phyloP scores from a whole-genome alignment of 2,113 vertebrate genomes.

The Labeo rohita region DNA sequence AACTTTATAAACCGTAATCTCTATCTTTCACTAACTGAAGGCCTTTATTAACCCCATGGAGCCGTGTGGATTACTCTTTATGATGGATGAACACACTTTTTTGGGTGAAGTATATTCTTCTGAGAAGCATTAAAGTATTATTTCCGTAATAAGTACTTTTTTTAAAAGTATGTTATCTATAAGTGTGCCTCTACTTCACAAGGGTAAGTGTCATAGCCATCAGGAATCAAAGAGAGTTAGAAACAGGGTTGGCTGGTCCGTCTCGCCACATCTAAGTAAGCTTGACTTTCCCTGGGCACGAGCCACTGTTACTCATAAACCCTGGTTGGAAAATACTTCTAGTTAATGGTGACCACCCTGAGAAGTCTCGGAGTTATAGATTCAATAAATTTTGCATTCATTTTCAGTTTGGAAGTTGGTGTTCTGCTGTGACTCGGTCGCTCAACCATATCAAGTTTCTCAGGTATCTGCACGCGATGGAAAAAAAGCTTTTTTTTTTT shows the following conservation, averaged over 20 bases:
- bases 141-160: not conserved
- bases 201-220: constrained; percentile 13
- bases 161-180: not conserved
- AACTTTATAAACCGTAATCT: no score
- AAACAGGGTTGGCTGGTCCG: not conserved
- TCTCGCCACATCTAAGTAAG: constrained; percentile 35
- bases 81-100: no score
- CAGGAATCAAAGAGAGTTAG: constrained; percentile 12
- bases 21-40: no score
- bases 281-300: not conserved
- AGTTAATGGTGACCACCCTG: constrained; percentile 44
- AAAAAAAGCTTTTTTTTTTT: constrained; percentile 54
- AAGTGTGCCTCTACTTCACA: not conserved
- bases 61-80: no score
- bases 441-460: not conserved
- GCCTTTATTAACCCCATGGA: no score
- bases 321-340: constrained; percentile 29
- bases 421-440: not conserved
- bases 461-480: constrained; percentile 14
- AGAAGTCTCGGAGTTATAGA: constrained; percentile 9
- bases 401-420: constrained; percentile 4
- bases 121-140: not conserved
- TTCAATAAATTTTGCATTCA: not conserved
- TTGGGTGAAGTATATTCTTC: not conserved
- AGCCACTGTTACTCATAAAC: constrained; percentile 31